These are phyloP conservation scores for Carterocephalus palaemon DNA, from an alignment of 2,888 invertebrate species.

Conservation along the genomic window DNA sequence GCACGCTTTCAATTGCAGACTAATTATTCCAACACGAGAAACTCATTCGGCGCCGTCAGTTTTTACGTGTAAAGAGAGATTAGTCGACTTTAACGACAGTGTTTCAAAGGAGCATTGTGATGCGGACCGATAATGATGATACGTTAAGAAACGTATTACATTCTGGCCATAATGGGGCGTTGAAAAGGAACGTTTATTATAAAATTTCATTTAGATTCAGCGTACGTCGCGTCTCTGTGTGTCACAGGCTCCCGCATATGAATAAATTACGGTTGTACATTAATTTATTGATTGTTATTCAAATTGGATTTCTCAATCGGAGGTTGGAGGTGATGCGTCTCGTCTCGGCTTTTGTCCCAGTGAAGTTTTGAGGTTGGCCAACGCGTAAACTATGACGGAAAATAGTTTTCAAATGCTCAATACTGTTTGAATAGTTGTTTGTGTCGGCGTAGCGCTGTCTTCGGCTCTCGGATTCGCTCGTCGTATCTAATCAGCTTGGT, in stretches of 20 bases:
- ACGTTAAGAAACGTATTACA: constrained; percentile 72
- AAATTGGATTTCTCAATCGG: constrained; percentile 77
- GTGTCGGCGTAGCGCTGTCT: constrained; percentile 38
- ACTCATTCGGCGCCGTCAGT: constrained; percentile 71
- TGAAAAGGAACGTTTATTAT: constrained; percentile 71
- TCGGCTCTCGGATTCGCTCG: constrained; percentile 48
- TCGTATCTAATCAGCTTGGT: constrained; percentile 54
- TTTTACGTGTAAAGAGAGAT: constrained; percentile 75
- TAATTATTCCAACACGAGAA: constrained; percentile 78
- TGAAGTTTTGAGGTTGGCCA: constrained; percentile 59
- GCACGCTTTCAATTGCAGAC: constrained; percentile 77
- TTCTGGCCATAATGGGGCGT: constrained; percentile 62
- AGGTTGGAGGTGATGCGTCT: constrained; percentile 72
- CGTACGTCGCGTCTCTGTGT: constrained; percentile 60
- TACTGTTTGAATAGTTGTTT: constrained; percentile 41
- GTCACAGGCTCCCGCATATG: constrained; percentile 66
- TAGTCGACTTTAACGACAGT: constrained; percentile 71
- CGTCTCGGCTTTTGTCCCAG: constrained; percentile 53
- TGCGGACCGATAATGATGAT: constrained; percentile 69
- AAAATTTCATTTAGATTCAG: constrained; percentile 76
- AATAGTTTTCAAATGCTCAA: constrained; percentile 55
- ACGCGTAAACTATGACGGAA: constrained; percentile 47
- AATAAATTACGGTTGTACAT: constrained; percentile 74
- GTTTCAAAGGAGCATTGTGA: constrained; percentile 67
- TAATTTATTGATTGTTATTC: constrained; percentile 80